Percentiles rank a stretch among this genome's conserved stretches.
Conservation (phyloP, 2,113 vertebrate species). For the Phalacrocorax carbo region DNA sequence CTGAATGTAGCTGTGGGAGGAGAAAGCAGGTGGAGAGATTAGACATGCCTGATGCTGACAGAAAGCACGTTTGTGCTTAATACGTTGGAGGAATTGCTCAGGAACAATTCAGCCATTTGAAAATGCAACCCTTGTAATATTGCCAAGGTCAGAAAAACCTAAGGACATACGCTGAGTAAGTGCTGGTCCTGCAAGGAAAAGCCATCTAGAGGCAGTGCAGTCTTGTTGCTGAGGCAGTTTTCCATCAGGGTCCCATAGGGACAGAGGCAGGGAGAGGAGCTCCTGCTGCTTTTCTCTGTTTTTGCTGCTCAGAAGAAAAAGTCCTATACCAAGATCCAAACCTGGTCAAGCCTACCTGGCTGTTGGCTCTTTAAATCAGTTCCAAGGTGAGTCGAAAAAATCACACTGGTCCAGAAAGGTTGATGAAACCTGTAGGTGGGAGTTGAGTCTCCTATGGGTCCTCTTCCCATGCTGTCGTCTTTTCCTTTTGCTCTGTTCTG, state of each 20-base stretch:
- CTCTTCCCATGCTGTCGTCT: background rate
- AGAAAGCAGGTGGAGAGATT: background rate
- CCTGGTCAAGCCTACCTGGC: background rate
- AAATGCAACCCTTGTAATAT: background rate
- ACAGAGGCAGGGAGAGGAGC: background rate
- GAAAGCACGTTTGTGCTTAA: constrained; percentile 9
- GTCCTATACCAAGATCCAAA: background rate
- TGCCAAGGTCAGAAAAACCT: constrained; percentile 23
- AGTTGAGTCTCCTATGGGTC: background rate
- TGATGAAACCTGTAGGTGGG: background rate
- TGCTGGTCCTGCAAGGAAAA: background rate
- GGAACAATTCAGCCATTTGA: constrained; percentile 9
- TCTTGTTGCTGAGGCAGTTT: background rate
- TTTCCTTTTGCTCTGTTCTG: background rate
- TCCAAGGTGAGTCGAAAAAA: background rate
- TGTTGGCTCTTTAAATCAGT: background rate
- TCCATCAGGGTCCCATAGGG: background rate
- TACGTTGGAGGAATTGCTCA: background rate
- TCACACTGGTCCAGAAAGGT: background rate
- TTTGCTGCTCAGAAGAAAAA: background rate
- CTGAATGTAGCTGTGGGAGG: background rate
- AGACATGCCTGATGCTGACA: constrained; percentile 15
- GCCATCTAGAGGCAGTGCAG: background rate
- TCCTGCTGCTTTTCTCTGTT: background rate
- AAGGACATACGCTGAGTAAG: background rate